Percentiles rank a stretch among this genome's conserved stretches.
These are phyloP conservation scores for Epicauta chinensis DNA, from an alignment of 1,140 invertebrate species.

Conservation along the genomic window DNA sequence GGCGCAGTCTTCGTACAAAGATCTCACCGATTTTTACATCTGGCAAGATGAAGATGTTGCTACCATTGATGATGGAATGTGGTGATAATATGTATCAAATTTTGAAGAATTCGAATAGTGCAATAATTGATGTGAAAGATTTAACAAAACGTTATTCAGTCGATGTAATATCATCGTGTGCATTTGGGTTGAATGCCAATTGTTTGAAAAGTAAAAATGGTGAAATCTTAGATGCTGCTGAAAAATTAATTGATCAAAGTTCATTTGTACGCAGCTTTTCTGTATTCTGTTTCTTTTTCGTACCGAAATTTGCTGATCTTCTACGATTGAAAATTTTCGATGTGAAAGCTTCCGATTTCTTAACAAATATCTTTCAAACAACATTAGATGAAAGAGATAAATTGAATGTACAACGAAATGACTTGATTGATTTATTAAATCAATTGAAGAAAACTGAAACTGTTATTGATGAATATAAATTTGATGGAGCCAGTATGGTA, in stretches of 20 bases:
- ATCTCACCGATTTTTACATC: conserved; percentile 41
- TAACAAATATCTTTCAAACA: too few relatives aligned
- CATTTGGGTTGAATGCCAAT: conserved; percentile 46
- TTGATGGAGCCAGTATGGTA: conserved; percentile 23
- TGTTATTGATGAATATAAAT: neutral
- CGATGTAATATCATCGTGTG: conserved; percentile 31
- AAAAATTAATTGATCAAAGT: too few relatives aligned
- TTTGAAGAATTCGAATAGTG: conserved; percentile 12
- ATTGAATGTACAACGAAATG: neutral
- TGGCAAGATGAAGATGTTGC: conserved; percentile 43
- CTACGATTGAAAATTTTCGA: conserved; percentile 42
- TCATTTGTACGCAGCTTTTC: too few relatives aligned
- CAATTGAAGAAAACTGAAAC: conserved; percentile 44
- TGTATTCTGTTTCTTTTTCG: too few relatives aligned
- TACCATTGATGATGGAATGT: conserved; percentile 36
- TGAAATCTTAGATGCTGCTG: neutral
- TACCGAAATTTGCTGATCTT: conserved; percentile 21
- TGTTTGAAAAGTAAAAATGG: neutral
- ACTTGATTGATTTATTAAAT: conserved; percentile 31
- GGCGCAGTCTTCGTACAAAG: conserved; percentile 41
- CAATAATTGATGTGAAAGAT: conserved; percentile 40
- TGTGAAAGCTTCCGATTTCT: too few relatives aligned
- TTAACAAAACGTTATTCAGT: conserved; percentile 47
- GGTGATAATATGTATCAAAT: conserved; percentile 27
- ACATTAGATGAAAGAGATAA: neutral